Percentiles rank a stretch among this genome's conserved stretches.
These are phyloP conservation scores for Artibeus lituratus DNA, from an alignment of 2,797 vertebrate genomes.

Conservation along the genomic window DNA sequence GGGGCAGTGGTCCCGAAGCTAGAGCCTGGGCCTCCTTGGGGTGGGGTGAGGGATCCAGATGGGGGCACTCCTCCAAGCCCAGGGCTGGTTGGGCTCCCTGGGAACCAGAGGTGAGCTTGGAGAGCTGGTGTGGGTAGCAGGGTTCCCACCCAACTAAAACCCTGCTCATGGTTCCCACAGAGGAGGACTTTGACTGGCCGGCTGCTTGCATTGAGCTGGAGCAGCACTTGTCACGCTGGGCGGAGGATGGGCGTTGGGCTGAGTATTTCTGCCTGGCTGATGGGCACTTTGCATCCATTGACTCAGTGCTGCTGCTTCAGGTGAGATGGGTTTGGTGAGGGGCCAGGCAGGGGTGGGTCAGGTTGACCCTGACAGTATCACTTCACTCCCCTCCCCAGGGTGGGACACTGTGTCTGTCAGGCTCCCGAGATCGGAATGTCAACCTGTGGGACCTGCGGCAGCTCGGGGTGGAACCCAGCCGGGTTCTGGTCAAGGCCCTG, in stretches of 20 bases:
- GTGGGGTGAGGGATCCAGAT: neutral
- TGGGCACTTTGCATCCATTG: constrained; percentile 89
- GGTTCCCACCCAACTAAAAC: neutral
- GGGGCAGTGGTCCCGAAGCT: neutral
- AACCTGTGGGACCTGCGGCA: constrained; percentile 91
- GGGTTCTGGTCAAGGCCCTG: constrained; percentile 79
- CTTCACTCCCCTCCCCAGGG: constrained; percentile 51
- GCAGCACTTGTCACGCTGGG: constrained; percentile 83
- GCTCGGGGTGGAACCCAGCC: constrained; percentile 76
- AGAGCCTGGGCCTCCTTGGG: neutral
- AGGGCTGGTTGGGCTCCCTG: neutral
- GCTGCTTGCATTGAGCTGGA: constrained; percentile 91
- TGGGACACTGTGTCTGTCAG: constrained; percentile 88
- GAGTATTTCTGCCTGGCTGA: constrained; percentile 88
- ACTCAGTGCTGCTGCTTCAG: constrained; percentile 90
- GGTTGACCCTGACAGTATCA: neutral
- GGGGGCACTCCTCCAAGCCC: neutral
- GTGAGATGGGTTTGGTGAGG: constrained; percentile 62
- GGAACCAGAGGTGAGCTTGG: neutral
- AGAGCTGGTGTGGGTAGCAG: neutral
- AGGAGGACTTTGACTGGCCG: constrained; percentile 89
- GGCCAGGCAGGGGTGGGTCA: neutral
- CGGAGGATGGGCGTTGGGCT: constrained; percentile 71
- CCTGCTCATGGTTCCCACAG: constrained; percentile 57
- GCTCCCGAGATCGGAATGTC: constrained; percentile 92